Base-by-base conservation (phyloP, 1,140 invertebrate species). In the Grapholita molesta region DNA sequence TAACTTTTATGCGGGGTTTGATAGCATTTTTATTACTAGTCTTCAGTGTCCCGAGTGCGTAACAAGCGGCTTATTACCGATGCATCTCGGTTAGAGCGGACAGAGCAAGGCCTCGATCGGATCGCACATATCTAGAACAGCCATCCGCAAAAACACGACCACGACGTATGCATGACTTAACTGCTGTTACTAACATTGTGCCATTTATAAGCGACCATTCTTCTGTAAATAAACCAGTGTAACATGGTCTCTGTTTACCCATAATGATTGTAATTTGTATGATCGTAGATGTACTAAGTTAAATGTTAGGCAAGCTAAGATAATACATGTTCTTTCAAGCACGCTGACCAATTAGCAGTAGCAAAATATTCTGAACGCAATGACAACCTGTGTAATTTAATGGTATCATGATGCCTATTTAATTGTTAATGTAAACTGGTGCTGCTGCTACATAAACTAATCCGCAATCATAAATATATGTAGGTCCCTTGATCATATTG, bases 121-220 rank as follows among this genome's bases (percentile, higher is more conserved):
- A 67, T 64, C 57, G 55, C 64, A 35, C 66, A 70, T 73, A 78
- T 65, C 73, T 75, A 57, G 71, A 71, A 75, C 74, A 64, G 55
- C 24, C 48, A 70, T 70, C 67, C 68, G 69, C 73, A 72, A 74
- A 76, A 75, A 77, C 75, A 61, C 35, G 71, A 69, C 35, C 12
- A 8, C 28, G 25, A 2, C 64, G 64, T 23, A 15, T 65, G 35
- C 30, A 42, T 66, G 38, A 35, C 64, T 66, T 35, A 33, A 25
- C 7, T 21, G 7, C 18, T 21, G n/a, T 48, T 48, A n/a, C n/a
- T n/a, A 15, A 25, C 57, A 61, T 61, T 15, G 57, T 25, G 15
- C 11, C 11, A 1, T 25, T 15, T 5, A 23, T 5, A 61, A 2
- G 18, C 42, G 42, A 48, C 15, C n/a, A 48, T 21, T 48, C 0